Percentiles rank a stretch among this genome's conserved stretches.
phyloP scores from a whole-genome alignment of 2,888 invertebrate species.

The Brachylomia viminalis region DNA sequence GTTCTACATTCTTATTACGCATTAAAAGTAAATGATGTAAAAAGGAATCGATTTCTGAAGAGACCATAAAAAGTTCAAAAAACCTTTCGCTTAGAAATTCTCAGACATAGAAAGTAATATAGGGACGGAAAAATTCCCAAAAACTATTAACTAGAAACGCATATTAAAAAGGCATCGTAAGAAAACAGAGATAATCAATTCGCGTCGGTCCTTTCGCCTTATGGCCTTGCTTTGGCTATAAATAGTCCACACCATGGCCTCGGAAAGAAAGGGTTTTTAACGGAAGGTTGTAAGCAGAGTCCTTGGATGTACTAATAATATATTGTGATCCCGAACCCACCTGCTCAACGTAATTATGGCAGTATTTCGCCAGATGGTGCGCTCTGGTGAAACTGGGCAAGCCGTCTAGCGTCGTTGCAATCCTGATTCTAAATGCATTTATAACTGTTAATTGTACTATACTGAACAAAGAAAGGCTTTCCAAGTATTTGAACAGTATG shows the following conservation, averaged over 20 bases:
- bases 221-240: conserved; percentile 32
- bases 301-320: conserved; percentile 33
- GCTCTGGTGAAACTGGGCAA: neutral
- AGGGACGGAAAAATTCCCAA: neutral
- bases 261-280: conserved; percentile 35
- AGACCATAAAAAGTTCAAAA: neutral
- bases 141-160: conserved; percentile 2
- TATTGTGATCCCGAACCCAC: conserved; percentile 15
- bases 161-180: conserved; percentile 11
- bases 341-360: conserved; percentile 10
- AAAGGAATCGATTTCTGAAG: neutral
- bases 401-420: neutral
- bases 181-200: conserved; percentile 26
- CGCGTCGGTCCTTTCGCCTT: conserved; percentile 11
- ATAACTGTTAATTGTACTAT: neutral
- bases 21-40: neutral
- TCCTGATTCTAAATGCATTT: neutral
- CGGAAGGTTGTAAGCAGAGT: conserved; percentile 22
- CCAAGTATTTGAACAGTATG: conserved; percentile 7
- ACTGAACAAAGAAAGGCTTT: neutral
- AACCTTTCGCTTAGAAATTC: neutral
- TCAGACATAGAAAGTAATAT: neutral
- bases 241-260: conserved; percentile 40
- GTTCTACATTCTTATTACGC: neutral
- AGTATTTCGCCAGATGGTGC: neutral